A percentile compares a stretch with the other conserved stretches of the same genome.
These are phyloP conservation scores for Onychomys torridus DNA, from an alignment of 2,797 vertebrate species.

Conservation along the genomic window DNA sequence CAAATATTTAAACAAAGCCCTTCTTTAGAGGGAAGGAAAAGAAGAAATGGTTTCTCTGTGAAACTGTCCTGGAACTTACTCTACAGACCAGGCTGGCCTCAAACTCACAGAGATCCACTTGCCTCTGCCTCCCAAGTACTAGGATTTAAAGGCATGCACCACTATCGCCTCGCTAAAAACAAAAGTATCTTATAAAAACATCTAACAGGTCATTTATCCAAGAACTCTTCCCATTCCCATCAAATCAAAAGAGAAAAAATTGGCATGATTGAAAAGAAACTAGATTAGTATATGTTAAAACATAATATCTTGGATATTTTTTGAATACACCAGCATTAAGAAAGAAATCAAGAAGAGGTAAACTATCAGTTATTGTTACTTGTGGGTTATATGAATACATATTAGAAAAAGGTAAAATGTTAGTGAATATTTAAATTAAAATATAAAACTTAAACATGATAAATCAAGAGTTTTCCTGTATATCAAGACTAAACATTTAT, in stretches of 20 bases:
- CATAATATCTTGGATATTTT: neutral
- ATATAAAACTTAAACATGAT: neutral
- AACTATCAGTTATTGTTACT: neutral
- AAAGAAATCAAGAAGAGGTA: neutral
- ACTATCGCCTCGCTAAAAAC: neutral
- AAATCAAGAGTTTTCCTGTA: neutral
- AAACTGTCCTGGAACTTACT: too few species aligned
- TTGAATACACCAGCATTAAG: neutral
- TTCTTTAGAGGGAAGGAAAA: neutral
- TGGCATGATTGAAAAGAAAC: neutral
- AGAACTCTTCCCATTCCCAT: neutral
- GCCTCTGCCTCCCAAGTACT: too few species aligned
- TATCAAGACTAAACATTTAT: neutral
- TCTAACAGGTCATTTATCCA: neutral
- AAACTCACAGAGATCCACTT: too few species aligned
- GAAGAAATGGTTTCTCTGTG: too few species aligned
- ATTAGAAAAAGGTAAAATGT: neutral
- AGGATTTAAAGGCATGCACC: too few species aligned
- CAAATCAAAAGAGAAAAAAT: neutral
- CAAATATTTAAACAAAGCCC: conserved; percentile 9
- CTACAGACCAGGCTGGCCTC: too few species aligned
- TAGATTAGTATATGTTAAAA: conserved; percentile 22
- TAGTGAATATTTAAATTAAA: neutral
- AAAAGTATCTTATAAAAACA: neutral
- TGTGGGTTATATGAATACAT: neutral